Conservation (phyloP, 2,113 vertebrate genomes). For the Hyperopisus bebe region DNA sequence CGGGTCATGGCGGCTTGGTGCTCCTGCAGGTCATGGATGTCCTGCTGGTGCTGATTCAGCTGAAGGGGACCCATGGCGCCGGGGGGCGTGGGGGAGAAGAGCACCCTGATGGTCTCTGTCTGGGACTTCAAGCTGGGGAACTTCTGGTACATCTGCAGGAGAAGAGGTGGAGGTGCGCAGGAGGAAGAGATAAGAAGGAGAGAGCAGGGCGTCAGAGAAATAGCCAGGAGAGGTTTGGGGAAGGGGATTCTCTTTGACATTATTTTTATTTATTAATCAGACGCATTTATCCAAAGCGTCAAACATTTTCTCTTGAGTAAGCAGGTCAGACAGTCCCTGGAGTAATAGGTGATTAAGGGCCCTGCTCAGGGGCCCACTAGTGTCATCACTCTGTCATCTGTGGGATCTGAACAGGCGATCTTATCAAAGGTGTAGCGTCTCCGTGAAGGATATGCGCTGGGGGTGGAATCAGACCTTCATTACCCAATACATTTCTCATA, state of each 20-base stretch:
- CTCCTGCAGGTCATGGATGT: constrained; percentile 21
- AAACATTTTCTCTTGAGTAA: not conserved
- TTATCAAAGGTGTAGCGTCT: not conserved
- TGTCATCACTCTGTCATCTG: not conserved
- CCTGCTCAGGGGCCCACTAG: no score
- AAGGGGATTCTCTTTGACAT: not conserved
- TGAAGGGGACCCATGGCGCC: constrained; percentile 19
- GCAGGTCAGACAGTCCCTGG: not conserved
- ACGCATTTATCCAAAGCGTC: not conserved
- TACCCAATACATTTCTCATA: not conserved
- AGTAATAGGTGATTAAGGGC: not conserved
- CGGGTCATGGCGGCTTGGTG: constrained; percentile 20
- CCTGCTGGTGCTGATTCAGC: constrained; percentile 40
- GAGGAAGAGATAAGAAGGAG: not conserved
- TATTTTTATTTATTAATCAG: not conserved
- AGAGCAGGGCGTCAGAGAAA: not conserved
- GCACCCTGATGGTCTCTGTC: constrained; percentile 47
- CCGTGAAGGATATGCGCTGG: not conserved
- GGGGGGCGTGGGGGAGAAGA: constrained; percentile 45
- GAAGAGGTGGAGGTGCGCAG: not conserved
- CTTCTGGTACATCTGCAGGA: constrained; percentile 27
- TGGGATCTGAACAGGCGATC: not conserved
- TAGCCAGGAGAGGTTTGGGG: not conserved
- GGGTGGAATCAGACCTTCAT: not conserved
- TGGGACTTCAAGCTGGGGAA: constrained; percentile 49